phyloP scores from a whole-genome alignment of 2,888 invertebrate genomes.

The Drosophila phalerata region DNA sequence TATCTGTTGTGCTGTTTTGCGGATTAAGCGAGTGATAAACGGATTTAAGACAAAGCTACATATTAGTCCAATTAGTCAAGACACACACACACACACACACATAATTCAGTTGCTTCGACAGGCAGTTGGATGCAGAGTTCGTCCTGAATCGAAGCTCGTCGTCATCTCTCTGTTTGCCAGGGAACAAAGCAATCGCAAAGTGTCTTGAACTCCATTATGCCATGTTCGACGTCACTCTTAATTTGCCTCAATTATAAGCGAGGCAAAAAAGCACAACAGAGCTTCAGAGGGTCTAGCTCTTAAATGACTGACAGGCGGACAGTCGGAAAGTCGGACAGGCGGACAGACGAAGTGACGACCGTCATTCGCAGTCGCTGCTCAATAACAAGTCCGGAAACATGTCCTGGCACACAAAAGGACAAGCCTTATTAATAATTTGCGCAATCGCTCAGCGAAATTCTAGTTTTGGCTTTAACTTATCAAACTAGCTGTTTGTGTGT shows the following conservation, averaged over 20 bases:
- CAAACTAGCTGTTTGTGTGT: constrained; percentile 12
- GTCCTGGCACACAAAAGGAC: constrained; percentile 13
- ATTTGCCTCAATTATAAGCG: constrained; percentile 80
- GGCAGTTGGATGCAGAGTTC: background rate
- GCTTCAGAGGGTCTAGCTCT: background rate
- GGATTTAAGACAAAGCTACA: background rate
- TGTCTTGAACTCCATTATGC: constrained; percentile 80
- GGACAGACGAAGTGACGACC: background rate
- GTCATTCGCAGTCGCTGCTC: constrained; percentile 14
- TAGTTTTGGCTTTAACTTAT: constrained; percentile 62
- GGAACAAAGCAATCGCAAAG: constrained; percentile 53
- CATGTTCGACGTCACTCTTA: constrained; percentile 82
- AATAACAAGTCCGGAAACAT: constrained; percentile 34
- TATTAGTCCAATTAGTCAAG: constrained; percentile 34
- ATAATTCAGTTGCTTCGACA: constrained; percentile 8
- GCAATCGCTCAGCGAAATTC: constrained; percentile 39
- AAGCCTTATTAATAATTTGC: constrained; percentile 75
- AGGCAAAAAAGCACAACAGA: constrained; percentile 5
- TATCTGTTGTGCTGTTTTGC: background rate
- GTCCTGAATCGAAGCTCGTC: constrained; percentile 2
- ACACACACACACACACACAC: background rate
- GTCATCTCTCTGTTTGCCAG: constrained; percentile 18
- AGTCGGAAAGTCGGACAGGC: background rate
- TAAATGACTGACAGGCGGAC: constrained; percentile 27
- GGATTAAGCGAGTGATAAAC: background rate